A percentile compares a stretch with the other conserved stretches of the same genome.
Conservation (phyloP, 2,113 vertebrate genomes). For the Chiloscyllium plagiosum region DNA sequence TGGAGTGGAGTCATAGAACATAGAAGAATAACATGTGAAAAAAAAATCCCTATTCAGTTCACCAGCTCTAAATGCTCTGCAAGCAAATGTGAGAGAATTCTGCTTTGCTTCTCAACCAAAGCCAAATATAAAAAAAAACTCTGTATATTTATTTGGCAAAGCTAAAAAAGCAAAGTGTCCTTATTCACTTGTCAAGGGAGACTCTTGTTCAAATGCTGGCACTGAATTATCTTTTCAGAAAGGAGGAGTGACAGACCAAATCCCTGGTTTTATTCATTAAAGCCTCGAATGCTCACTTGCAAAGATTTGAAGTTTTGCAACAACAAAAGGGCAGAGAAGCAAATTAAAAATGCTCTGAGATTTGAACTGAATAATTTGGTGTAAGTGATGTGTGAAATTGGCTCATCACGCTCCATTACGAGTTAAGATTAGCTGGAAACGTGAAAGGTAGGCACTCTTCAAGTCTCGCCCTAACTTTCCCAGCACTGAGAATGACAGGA, state of each 20-base stretch:
- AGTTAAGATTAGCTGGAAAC: background rate
- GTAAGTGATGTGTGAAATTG: background rate
- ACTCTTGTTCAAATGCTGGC: conserved; percentile 27
- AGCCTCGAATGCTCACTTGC: conserved; percentile 11
- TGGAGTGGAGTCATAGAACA: too few relatives aligned
- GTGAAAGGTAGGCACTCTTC: background rate
- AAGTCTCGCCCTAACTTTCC: background rate
- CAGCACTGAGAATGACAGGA: background rate
- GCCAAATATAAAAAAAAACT: conserved; percentile 23
- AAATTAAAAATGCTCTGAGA: background rate
- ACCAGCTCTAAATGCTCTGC: background rate
- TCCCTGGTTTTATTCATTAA: background rate
- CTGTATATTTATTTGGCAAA: background rate
- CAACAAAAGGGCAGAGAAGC: background rate
- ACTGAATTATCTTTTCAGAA: background rate
- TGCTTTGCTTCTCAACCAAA: background rate
- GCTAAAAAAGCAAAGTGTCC: background rate
- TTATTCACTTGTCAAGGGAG: conserved; percentile 24
- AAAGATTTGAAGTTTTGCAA: background rate
- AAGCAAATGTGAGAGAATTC: conserved; percentile 6
- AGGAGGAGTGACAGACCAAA: conserved; percentile 28
- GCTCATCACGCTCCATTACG: background rate
- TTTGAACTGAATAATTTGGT: background rate
- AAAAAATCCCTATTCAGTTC: background rate
- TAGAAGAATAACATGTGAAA: background rate